Evolutionary conservation across 2,113 vertebrate genomes (phyloP).

Genomic region (Seriola aureovittata): DNA sequence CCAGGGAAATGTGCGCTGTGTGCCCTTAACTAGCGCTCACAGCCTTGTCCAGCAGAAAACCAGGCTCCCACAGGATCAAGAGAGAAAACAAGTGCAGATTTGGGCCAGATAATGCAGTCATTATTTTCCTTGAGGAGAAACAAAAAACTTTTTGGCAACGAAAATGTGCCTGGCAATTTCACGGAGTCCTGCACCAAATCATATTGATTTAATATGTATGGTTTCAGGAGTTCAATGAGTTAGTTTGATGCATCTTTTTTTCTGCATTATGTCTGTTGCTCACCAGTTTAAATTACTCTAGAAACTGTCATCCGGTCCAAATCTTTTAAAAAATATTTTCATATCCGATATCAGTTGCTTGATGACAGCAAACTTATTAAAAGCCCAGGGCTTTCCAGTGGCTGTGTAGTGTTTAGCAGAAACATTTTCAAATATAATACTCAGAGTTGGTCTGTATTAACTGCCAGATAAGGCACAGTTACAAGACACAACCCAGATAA

Average conservation of each 20-base stretch:
- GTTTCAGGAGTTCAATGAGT: constrained; percentile 13
- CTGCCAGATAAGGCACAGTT: constrained; percentile 1
- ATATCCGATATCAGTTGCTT: background rate
- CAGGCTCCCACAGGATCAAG: constrained; percentile 38
- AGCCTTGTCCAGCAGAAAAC: constrained; percentile 28
- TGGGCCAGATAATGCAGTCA: constrained; percentile 55
- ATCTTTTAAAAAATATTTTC: background rate
- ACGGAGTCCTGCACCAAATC: constrained; percentile 43
- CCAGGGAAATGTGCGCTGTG: constrained; percentile 26
- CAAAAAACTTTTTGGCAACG: constrained; percentile 60
- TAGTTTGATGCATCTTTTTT: constrained; percentile 22
- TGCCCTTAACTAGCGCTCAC: constrained; percentile 23
- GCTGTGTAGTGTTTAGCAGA: constrained; percentile 11
- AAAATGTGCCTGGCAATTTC: constrained; percentile 44
- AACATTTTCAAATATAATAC: background rate
- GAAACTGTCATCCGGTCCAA: constrained; percentile 1
- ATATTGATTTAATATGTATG: constrained; percentile 44
- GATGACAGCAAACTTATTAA: constrained; percentile 19
- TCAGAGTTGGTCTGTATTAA: constrained; percentile 16
- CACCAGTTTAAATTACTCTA: constrained; percentile 1
- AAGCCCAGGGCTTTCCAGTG: constrained; percentile 15
- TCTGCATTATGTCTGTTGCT: constrained; percentile 4
- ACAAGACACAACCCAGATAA: constrained; percentile 45
- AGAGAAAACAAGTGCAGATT: constrained; percentile 64
- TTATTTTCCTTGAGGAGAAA: constrained; percentile 68